phyloP scores from a whole-genome alignment of 2,113 vertebrate species.

The Microcebus lehilahytsara region DNA sequence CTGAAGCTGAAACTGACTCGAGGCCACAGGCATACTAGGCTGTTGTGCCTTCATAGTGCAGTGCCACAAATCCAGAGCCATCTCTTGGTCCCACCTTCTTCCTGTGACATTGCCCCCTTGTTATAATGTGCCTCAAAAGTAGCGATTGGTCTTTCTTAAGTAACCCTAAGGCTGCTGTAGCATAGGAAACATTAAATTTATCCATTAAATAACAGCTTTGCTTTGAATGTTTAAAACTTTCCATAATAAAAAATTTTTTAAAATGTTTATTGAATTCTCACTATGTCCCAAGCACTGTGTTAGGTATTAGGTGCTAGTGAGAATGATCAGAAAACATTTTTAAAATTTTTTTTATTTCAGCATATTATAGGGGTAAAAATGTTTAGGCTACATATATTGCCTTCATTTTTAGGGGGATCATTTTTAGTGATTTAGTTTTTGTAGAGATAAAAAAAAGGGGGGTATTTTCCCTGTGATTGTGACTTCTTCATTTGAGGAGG shows the following conservation, averaged over 20 bases:
- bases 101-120: neutral
- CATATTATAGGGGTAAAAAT: too few species aligned
- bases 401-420: neutral
- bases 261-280: neutral
- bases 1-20: neutral
- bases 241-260: neutral
- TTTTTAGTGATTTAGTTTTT: constrained; percentile 27
- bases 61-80: neutral
- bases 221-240: constrained; percentile 15
- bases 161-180: neutral
- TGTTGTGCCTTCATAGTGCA: constrained; percentile 7
- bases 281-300: neutral
- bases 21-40: neutral
- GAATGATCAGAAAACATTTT: constrained; percentile 13
- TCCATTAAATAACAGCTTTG: neutral
- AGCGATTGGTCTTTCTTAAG: neutral
- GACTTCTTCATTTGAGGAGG: neutral
- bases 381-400: too few species aligned
- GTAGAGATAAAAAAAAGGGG: neutral
- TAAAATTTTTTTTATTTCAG: too few species aligned
- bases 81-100: neutral
- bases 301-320: neutral
- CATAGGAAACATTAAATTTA: constrained; percentile 4
- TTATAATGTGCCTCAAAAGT: neutral
- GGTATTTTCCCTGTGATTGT: neutral